A percentile compares a stretch with the other conserved stretches of the same genome.
Evolutionary conservation across 2,888 invertebrate species (phyloP).

Genomic region (Lasioglossum morio): DNA sequence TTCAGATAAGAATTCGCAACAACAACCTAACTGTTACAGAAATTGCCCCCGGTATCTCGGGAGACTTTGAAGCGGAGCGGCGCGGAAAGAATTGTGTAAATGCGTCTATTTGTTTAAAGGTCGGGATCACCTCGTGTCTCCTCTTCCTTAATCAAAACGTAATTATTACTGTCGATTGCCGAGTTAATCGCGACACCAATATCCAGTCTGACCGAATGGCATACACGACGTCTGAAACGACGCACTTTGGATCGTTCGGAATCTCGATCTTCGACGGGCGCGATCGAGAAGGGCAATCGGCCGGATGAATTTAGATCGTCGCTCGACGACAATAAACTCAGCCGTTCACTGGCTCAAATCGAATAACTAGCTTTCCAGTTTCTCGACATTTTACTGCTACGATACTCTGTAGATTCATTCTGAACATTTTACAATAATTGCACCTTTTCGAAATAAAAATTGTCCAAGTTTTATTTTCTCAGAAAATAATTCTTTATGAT

Average conservation of each 20-base stretch:
- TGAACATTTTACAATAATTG: neutral
- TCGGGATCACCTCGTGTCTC: slow-evolving; percentile 2
- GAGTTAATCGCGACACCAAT: neutral
- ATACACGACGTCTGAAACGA: neutral
- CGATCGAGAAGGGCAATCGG: neutral
- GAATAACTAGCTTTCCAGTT: neutral
- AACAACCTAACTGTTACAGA: slow-evolving; percentile 12
- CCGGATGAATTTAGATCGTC: slow-evolving; percentile 5
- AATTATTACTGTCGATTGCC: neutral
- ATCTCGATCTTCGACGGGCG: neutral
- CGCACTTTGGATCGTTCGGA: neutral
- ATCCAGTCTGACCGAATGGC: neutral
- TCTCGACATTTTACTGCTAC: neutral
- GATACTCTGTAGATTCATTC: neutral
- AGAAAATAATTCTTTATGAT: too few species aligned
- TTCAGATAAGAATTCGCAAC: neutral
- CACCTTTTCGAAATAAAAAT: neutral
- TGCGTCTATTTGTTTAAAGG: slow-evolving; percentile 38
- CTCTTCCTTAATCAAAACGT: slow-evolving; percentile 27
- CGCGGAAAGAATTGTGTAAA: slow-evolving; percentile 37
- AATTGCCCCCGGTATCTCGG: slow-evolving; percentile 20
- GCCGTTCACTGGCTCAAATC: neutral
- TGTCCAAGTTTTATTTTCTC: neutral
- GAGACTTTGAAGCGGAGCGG: slow-evolving; percentile 33
- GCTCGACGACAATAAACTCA: neutral